Conservation (phyloP, 2,888 invertebrate genomes). For the Tipula vernalis region DNA sequence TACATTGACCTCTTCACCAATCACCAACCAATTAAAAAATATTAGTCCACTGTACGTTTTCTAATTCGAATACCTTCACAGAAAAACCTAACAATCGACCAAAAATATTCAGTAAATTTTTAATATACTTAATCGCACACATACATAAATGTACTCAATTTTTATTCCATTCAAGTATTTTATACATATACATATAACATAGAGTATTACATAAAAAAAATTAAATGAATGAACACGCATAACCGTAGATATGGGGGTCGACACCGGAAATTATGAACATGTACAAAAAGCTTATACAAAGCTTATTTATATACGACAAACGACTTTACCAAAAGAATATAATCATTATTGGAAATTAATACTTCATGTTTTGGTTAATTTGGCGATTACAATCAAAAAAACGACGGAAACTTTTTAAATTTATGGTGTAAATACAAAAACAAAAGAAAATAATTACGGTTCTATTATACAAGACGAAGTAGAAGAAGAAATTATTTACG, state of each 20-base stretch:
- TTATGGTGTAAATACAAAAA: not conserved
- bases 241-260: not conserved
- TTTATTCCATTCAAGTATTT: not conserved
- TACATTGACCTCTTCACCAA: too few species aligned
- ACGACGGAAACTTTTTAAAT: not conserved
- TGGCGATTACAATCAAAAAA: not conserved
- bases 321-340: not conserved
- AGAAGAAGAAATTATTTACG: not conserved
- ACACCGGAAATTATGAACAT: not conserved
- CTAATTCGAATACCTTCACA: not conserved
- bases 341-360: not conserved
- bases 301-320: not conserved
- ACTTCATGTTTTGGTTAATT: not conserved
- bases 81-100: not conserved
- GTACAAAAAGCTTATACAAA: not conserved
- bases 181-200: not conserved
- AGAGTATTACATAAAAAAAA: not conserved
- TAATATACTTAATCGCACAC: not conserved
- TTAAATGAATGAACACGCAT: not conserved
- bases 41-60: not conserved
- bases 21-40: not conserved
- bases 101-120: too few species aligned
- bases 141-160: not conserved
- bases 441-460: not conserved
- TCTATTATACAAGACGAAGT: too few species aligned